Conservation (phyloP, 2,113 vertebrate genomes). For the Cephalopterus ornatus region DNA sequence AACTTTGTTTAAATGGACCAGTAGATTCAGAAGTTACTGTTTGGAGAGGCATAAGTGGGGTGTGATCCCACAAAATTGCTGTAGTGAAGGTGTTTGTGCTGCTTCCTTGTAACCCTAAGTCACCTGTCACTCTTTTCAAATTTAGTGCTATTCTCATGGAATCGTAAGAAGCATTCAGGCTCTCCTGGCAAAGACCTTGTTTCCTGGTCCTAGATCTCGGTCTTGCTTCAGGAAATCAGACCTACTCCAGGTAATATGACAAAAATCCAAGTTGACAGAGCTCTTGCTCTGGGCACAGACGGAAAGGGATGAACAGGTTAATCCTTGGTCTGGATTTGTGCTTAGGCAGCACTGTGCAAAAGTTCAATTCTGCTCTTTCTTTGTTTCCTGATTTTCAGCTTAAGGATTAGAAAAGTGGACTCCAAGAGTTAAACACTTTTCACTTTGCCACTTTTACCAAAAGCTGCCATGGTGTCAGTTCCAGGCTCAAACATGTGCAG, state of each 20-base stretch:
- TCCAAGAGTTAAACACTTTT: background rate
- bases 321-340: background rate
- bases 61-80: background rate
- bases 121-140: background rate
- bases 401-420: background rate
- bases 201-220: background rate
- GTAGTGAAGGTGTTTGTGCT: background rate
- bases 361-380: background rate
- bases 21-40: background rate
- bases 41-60: background rate
- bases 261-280: background rate
- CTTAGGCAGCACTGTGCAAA: background rate
- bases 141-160: background rate
- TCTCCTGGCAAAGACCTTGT: background rate
- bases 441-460: background rate
- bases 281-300: background rate
- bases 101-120: background rate
- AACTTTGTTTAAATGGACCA: background rate
- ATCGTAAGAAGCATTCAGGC: background rate
- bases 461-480: background rate
- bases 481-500: rapidly evolving
- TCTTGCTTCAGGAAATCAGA: background rate
- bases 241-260: background rate
- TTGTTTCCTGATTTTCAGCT: background rate
- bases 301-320: background rate